phyloP scores from a whole-genome alignment of 2,888 invertebrate species.

The Calameuta idolon region DNA sequence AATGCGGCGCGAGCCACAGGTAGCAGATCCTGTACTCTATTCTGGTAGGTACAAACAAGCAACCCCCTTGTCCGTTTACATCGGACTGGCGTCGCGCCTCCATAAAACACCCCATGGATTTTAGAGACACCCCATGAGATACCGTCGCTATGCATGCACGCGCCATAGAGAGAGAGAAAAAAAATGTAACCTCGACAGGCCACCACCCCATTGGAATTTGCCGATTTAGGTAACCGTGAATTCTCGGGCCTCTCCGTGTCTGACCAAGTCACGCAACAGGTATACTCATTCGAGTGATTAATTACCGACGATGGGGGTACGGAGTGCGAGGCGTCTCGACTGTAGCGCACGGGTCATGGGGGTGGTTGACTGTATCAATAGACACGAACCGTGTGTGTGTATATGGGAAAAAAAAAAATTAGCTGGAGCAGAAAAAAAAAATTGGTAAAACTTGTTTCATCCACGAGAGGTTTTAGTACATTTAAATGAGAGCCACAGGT shows the following conservation, averaged over 20 bases:
- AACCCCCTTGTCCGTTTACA: not conserved
- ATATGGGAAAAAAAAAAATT: not conserved
- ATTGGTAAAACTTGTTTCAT: constrained; percentile 40
- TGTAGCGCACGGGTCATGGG: not conserved
- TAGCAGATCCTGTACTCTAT: constrained; percentile 38
- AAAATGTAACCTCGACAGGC: not conserved
- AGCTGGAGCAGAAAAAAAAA: constrained; percentile 20
- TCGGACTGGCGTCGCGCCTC: not conserved
- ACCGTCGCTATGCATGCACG: not conserved
- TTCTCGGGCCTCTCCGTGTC: not conserved
- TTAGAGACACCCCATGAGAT: not conserved
- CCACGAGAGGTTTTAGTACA: constrained; percentile 52
- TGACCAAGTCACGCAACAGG: constrained; percentile 5
- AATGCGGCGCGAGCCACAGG: constrained; percentile 61
- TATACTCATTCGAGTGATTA: constrained; percentile 46
- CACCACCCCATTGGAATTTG: not conserved
- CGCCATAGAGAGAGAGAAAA: not conserved
- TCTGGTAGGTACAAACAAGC: not conserved
- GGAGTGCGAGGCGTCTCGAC: not conserved
- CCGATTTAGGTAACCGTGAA: not conserved
- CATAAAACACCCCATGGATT: not conserved
- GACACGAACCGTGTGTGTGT: constrained; percentile 25
- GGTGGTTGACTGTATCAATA: constrained; percentile 41
- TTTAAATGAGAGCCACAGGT: constrained; percentile 65
- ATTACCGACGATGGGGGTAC: constrained; percentile 35